Conservation (phyloP, 2,113 vertebrate species). For the Ochotona princeps region DNA sequence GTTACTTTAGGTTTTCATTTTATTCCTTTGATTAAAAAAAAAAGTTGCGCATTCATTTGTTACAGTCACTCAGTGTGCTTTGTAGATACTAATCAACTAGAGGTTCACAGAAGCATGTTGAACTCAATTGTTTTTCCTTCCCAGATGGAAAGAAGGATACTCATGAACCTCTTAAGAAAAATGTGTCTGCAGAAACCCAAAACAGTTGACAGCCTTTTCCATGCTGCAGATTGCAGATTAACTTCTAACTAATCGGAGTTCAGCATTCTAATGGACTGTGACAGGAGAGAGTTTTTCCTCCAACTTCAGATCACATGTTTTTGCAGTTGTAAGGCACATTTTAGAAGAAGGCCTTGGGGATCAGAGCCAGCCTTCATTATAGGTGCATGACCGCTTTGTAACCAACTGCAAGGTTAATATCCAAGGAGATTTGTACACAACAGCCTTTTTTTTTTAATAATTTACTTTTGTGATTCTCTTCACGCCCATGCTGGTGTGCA, state of each 20-base stretch:
- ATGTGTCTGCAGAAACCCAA: constrained; percentile 61
- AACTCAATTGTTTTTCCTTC: constrained; percentile 66
- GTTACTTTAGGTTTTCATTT: constrained; percentile 66
- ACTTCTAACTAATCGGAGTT: constrained; percentile 79
- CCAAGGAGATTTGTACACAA: constrained; percentile 81
- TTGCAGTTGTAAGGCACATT: constrained; percentile 81
- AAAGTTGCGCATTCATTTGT: constrained; percentile 56
- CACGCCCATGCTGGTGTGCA: constrained; percentile 71
- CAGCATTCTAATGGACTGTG: constrained; percentile 65
- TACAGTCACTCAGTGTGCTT: constrained; percentile 1
- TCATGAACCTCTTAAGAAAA: constrained; percentile 47
- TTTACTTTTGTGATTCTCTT: constrained; percentile 84
- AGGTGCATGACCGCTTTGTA: constrained; percentile 81
- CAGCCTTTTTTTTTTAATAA: constrained; percentile 85
- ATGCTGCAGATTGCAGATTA: constrained; percentile 74
- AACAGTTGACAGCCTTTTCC: constrained; percentile 54
- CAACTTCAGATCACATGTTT: constrained; percentile 77
- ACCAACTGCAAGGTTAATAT: constrained; percentile 83
- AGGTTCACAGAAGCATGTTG: constrained; percentile 3
- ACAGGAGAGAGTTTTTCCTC: constrained; percentile 35
- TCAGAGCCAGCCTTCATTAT: constrained; percentile 80
- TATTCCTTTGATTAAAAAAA: constrained; percentile 60
- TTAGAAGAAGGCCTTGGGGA: constrained; percentile 81
- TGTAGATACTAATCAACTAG: constrained; percentile 63
- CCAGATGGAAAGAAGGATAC: constrained; percentile 34